phyloP scores from a whole-genome alignment of 1,140 invertebrate genomes.

The Pseudobourletiella spinata region DNA sequence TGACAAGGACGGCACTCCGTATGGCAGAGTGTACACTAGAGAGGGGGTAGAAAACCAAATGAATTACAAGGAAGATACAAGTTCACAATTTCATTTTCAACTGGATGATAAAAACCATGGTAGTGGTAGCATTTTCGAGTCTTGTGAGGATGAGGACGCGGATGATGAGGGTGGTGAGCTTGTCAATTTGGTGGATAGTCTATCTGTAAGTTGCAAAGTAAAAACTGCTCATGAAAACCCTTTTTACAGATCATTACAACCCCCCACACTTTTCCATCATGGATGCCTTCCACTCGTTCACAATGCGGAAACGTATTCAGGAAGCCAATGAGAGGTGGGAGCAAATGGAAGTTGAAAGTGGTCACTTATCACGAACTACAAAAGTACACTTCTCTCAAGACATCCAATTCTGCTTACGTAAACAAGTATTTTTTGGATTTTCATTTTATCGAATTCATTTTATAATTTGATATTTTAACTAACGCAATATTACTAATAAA shows the following conservation, averaged over 20 bases:
- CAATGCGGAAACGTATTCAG: background rate
- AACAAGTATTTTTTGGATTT: background rate
- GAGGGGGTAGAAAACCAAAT: background rate
- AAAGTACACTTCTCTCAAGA: background rate
- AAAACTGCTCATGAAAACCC: no score
- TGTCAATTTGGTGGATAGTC: no score
- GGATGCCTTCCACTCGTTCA: conserved; percentile 1
- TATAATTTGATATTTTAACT: background rate
- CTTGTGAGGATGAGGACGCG: no score
- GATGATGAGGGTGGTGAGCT: background rate
- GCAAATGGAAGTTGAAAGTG: background rate
- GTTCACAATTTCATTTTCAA: background rate
- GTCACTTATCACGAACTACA: background rate
- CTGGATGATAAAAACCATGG: background rate
- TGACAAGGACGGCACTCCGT: background rate
- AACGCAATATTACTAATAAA: background rate
- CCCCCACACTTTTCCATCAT: background rate
- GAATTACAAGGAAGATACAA: background rate
- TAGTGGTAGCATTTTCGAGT: no score
- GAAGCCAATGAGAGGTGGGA: conserved; percentile 1
- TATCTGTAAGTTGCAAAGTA: no score
- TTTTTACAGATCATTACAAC: no score
- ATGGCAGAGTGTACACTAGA: background rate
- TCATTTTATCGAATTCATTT: background rate
- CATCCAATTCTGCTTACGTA: background rate